Percentiles rank a stretch among this genome's conserved stretches.
These are phyloP conservation scores for Neolamprologus fasciatus DNA, from an alignment of 2,113 vertebrate genomes.

Conservation along the genomic window DNA sequence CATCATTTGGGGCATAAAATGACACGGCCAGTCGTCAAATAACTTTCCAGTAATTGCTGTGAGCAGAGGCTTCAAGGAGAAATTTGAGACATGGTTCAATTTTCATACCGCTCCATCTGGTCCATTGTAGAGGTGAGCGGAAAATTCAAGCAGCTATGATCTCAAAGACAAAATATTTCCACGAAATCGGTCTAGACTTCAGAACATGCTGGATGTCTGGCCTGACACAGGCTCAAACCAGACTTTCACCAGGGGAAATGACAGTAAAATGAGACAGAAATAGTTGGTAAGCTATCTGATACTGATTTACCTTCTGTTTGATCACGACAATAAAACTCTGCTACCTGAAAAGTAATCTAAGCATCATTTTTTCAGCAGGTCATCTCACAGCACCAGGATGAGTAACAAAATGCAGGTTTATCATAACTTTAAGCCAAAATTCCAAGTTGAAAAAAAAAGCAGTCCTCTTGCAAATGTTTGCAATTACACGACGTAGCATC, in stretches of 20 bases:
- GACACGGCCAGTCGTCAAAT: background rate
- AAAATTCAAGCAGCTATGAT: background rate
- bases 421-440: background rate
- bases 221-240: background rate
- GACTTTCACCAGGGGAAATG: background rate
- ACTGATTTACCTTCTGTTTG: background rate
- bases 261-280: background rate
- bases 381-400: background rate
- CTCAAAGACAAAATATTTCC: background rate
- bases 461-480: background rate
- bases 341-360: background rate
- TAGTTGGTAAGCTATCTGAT: background rate
- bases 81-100: background rate
- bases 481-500: background rate
- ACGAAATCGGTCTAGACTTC: background rate
- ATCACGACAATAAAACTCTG: background rate
- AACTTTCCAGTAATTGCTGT: background rate
- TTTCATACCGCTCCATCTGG: background rate
- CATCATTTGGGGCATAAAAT: slow-evolving; percentile 24
- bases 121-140: background rate
- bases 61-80: background rate
- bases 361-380: background rate
- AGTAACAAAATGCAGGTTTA: background rate
- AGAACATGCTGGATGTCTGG: background rate
- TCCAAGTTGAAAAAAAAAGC: background rate